Conservation (phyloP, 1,140 invertebrate genomes). For the Brachionus rotundiformis region DNA sequence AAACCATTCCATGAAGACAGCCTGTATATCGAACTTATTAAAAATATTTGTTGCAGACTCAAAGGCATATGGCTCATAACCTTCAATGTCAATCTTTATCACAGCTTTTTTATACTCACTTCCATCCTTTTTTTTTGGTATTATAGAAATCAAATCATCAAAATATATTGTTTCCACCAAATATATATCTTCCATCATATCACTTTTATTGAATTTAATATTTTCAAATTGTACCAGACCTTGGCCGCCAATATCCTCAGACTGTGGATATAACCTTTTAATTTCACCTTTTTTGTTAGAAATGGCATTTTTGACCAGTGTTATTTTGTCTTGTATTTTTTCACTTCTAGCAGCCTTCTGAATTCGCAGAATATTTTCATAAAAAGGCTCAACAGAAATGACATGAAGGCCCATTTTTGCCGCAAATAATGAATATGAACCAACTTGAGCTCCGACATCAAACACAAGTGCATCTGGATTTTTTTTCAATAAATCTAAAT, state of each 20-base stretch:
- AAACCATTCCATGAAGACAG: slow-evolving; percentile 22
- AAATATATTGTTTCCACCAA: slow-evolving; percentile 13
- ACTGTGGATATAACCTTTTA: neutral
- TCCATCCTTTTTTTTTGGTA: neutral
- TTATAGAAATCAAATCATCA: slow-evolving; percentile 14
- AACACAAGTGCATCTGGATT: neutral
- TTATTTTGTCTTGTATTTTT: neutral
- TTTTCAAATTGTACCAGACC: neutral
- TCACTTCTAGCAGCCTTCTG: neutral
- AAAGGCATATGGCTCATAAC: slow-evolving; percentile 21
- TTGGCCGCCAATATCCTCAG: slow-evolving; percentile 9
- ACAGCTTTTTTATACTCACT: neutral
- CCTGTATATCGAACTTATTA: neutral
- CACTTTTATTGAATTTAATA: neutral
- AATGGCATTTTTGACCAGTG: neutral
- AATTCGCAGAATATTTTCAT: neutral
- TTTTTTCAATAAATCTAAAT: neutral
- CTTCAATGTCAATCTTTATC: slow-evolving; percentile 51
- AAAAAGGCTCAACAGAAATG: neutral
- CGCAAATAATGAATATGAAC: neutral
- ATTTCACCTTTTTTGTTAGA: neutral
- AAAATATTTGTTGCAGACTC: neutral
- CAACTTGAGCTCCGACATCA: slow-evolving; percentile 28
- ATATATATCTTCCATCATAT: neutral
- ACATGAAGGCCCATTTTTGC: neutral